Percentiles rank a stretch among this genome's conserved stretches.
phyloP scores from a whole-genome alignment of 2,888 invertebrate genomes.

The Catocala sponsa region DNA sequence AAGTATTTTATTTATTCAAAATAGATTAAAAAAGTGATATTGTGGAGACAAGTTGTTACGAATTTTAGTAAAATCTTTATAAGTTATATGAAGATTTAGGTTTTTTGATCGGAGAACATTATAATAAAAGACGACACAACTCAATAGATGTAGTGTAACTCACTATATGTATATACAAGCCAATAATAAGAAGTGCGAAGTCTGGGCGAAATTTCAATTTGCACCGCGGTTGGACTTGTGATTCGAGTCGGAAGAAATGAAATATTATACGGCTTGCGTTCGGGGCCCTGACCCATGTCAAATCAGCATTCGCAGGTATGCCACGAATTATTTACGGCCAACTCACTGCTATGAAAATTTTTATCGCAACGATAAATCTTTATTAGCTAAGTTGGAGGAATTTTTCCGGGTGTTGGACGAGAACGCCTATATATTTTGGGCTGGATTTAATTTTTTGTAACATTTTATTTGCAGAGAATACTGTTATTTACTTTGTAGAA shows the following conservation, averaged over 20 bases:
- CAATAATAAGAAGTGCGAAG: slow-evolving; percentile 67
- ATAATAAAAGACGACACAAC: background rate
- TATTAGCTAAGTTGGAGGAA: slow-evolving; percentile 75
- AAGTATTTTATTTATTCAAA: background rate
- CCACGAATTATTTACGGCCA: slow-evolving; percentile 84
- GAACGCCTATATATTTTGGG: slow-evolving; percentile 41
- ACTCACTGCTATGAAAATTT: slow-evolving; percentile 81
- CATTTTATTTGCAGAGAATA: slow-evolving; percentile 24
- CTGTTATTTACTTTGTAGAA: slow-evolving; percentile 31
- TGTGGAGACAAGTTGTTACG: no score
- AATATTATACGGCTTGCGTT: slow-evolving; percentile 76
- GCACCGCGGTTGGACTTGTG: slow-evolving; percentile 72
- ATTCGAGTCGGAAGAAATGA: slow-evolving; percentile 79
- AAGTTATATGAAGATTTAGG: no score
- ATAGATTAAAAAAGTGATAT: no score
- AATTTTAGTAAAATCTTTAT: no score
- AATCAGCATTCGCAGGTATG: slow-evolving; percentile 86
- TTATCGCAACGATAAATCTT: slow-evolving; percentile 83
- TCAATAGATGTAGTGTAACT: slow-evolving; percentile 18
- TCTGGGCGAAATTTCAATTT: slow-evolving; percentile 78
- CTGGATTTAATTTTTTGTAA: slow-evolving; percentile 36
- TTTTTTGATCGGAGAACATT: no score
- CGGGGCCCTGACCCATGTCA: slow-evolving; percentile 82
- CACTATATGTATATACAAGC: slow-evolving; percentile 46
- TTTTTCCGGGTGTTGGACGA: slow-evolving; percentile 57